phyloP scores from a whole-genome alignment of 2,797 vertebrate species.

The Aeoliscus strigatus region DNA sequence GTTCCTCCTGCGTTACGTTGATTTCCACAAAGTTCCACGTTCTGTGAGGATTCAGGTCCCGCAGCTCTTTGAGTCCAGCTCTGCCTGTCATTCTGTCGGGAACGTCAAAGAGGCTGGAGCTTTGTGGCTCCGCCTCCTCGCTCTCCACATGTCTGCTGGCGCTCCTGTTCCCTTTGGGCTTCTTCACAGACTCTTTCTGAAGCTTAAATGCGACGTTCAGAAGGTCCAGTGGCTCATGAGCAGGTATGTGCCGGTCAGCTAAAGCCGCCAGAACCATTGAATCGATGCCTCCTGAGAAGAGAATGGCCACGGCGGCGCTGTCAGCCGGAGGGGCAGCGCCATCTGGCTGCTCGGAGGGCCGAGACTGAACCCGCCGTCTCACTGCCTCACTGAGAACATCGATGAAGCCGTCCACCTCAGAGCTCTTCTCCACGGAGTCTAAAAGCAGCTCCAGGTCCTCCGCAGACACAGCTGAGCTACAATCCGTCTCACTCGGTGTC shows the following conservation, averaged over 20 bases:
- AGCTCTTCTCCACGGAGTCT: constrained; percentile 44
- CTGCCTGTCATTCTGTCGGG: constrained; percentile 89
- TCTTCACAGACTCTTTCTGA: constrained; percentile 52
- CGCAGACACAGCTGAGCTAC: no score
- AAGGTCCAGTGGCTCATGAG: constrained; percentile 85
- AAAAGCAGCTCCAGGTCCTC: constrained; percentile 74
- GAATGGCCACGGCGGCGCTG: constrained; percentile 76
- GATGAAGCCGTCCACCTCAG: constrained; percentile 67
- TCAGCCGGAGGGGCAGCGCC: background rate
- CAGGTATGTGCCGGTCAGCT: constrained; percentile 82
- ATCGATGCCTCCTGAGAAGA: constrained; percentile 95
- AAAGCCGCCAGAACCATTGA: constrained; percentile 88
- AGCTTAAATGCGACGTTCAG: constrained; percentile 93
- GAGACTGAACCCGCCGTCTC: constrained; percentile 75
- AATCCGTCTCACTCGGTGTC: no score
- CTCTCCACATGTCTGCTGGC: no score
- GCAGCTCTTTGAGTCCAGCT: constrained; percentile 82
- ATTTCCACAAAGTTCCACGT: constrained; percentile 95
- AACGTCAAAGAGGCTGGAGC: constrained; percentile 68
- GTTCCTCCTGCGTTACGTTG: constrained; percentile 81
- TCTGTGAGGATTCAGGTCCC: constrained; percentile 75
- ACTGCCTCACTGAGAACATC: constrained; percentile 80
- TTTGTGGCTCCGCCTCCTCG: background rate
- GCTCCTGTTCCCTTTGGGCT: constrained; percentile 35
- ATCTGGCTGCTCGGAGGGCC: constrained; percentile 40